A percentile compares a stretch with the other conserved stretches of the same genome.
Evolutionary conservation across 2,113 vertebrate species (phyloP).

Genomic region (human (Homo sapiens)): DNA sequence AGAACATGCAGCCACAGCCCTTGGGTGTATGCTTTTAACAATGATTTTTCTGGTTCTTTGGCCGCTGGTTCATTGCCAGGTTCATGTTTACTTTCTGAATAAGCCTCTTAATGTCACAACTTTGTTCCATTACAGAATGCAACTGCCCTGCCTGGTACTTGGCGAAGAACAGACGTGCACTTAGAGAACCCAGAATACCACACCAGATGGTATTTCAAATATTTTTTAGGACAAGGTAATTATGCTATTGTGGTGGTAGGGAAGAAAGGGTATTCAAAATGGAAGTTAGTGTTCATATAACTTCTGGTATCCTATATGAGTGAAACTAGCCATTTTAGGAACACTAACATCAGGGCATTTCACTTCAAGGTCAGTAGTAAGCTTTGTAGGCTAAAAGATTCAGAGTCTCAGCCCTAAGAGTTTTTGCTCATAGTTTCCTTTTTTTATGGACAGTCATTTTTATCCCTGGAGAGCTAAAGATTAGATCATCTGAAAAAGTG

Average conservation of each 20-base stretch:
- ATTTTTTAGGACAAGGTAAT: slow-evolving; percentile 99
- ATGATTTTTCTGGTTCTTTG: not conserved
- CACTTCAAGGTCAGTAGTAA: not conserved
- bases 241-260: not conserved
- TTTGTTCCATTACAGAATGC: slow-evolving; percentile 85
- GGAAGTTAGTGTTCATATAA: not conserved
- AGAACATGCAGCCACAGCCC: not conserved
- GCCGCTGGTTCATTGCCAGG: not conserved
- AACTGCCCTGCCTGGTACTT: slow-evolving; percentile 92
- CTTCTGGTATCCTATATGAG: not conserved
- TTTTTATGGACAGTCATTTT: not conserved
- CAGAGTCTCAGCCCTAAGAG: not conserved
- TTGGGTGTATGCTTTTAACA: not conserved
- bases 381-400: not conserved
- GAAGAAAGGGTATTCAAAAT: slow-evolving; percentile 32
- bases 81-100: slow-evolving; percentile 49
- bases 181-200: slow-evolving; percentile 99
- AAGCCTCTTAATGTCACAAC: slow-evolving; percentile 37
- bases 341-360: not conserved
- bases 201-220: slow-evolving; percentile 99
- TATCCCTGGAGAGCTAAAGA: not conserved
- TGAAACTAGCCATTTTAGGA: not conserved
- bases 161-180: slow-evolving; percentile 98
- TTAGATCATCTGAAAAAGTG: not conserved
- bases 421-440: not conserved